A percentile compares a stretch with the other conserved stretches of the same genome.
phyloP scores from a whole-genome alignment of 2,797 vertebrate species.

The Notoglanidium macrostoma region DNA sequence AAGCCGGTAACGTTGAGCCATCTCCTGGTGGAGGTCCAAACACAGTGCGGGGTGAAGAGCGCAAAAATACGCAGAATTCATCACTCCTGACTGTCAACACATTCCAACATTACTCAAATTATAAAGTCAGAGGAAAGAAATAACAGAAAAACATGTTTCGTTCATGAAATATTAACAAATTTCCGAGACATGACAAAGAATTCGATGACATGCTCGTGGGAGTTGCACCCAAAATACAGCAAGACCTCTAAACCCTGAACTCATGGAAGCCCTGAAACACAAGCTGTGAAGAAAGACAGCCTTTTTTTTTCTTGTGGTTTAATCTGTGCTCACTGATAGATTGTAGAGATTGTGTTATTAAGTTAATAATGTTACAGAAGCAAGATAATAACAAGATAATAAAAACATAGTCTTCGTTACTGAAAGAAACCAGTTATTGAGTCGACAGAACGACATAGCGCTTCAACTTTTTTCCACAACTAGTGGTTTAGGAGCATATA shows the following conservation, averaged over 20 bases:
- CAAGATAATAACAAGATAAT: background rate
- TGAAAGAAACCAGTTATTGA: background rate
- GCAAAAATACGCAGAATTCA: constrained; percentile 70
- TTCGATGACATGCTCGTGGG: background rate
- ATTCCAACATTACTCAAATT: background rate
- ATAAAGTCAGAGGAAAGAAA: background rate
- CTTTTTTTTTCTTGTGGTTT: background rate
- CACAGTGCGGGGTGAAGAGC: constrained; percentile 66
- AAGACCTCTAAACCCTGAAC: too few relatives aligned
- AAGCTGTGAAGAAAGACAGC: background rate
- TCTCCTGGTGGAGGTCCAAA: constrained; percentile 73
- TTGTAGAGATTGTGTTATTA: background rate
- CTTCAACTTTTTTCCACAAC: background rate
- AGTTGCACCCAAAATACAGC: background rate
- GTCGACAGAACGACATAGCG: background rate
- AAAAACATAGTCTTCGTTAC: background rate
- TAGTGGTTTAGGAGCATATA: background rate
- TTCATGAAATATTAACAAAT: background rate
- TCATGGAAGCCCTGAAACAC: background rate
- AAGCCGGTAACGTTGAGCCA: constrained; percentile 70
- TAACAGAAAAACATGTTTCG: background rate
- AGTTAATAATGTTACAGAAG: background rate
- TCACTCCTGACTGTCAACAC: constrained; percentile 30
- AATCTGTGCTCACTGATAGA: background rate
- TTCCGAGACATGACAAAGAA: background rate